Evolutionary conservation across 2,797 vertebrate species (phyloP).

Genomic region (Eleutherodactylus coqui): DNA sequence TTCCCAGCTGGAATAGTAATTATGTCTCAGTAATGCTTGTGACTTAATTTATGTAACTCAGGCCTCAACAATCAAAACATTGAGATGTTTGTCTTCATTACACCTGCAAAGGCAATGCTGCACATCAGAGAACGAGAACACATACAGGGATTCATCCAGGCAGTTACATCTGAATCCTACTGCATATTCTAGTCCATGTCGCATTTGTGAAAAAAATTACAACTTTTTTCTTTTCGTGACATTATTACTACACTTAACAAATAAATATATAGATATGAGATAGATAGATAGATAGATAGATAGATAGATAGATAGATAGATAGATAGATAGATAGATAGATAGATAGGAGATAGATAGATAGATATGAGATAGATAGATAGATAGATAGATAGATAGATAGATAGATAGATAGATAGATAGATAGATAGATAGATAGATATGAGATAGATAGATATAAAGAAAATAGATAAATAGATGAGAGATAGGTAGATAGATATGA

Average conservation of each 20-base stretch:
- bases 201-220: too few species aligned
- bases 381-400: neutral
- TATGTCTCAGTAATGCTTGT: conserved; percentile 16
- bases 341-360: conserved; percentile 9
- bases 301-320: neutral
- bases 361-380: neutral
- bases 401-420: conserved; percentile 5
- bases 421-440: conserved; percentile 34
- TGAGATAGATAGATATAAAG: neutral
- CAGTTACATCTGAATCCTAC: too few species aligned
- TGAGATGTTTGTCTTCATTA: conserved; percentile 28
- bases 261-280: too few species aligned
- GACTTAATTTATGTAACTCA: conserved; percentile 4
- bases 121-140: neutral
- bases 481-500: too few species aligned
- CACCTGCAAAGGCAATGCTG: neutral
- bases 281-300: neutral
- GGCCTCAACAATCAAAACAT: conserved; percentile 32
- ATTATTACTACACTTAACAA: too few species aligned
- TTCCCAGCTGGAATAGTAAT: conserved; percentile 21
- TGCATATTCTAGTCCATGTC: too few species aligned
- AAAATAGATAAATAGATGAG: conserved; percentile 1
- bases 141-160: too few species aligned
- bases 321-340: conserved; percentile 11
- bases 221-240: too few species aligned